A percentile compares a stretch with the other conserved stretches of the same genome.
Evolutionary conservation across 2,888 invertebrate species (phyloP).

Genomic region (Sinohyriopsis cumingii): DNA sequence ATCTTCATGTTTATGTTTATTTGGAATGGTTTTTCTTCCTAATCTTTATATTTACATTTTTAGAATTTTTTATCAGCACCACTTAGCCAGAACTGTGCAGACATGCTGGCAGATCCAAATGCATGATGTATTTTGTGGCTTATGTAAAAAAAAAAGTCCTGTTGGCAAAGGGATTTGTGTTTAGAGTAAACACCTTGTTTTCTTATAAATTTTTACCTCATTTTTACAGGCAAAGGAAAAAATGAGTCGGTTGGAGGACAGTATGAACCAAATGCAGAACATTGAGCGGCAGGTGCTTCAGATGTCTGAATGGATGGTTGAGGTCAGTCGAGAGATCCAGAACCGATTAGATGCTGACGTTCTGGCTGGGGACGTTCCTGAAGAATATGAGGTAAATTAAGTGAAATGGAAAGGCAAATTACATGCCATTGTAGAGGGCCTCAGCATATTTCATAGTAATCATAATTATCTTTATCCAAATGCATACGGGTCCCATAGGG

Average conservation of each 20-base stretch:
- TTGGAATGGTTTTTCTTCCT: too few species aligned
- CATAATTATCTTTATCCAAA: too few species aligned
- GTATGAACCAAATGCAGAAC: constrained; percentile 84
- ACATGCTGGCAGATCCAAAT: too few species aligned
- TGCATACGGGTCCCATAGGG: too few species aligned
- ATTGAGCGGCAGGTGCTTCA: constrained; percentile 83
- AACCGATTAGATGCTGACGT: constrained; percentile 84
- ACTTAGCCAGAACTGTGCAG: too few species aligned
- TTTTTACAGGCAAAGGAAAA: constrained; percentile 76
- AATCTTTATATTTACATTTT: too few species aligned
- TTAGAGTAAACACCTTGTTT: neutral
- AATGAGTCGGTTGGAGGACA: constrained; percentile 79
- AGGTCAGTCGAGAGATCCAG: constrained; percentile 62
- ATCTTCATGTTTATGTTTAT: too few species aligned
- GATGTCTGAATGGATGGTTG: constrained; percentile 70
- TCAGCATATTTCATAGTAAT: too few species aligned
- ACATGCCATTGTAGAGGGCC: too few species aligned
- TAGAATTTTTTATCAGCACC: too few species aligned
- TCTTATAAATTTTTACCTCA: constrained; percentile 1
- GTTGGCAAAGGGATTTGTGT: too few species aligned
- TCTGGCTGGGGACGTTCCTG: constrained; percentile 85
- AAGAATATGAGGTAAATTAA: constrained; percentile 76
- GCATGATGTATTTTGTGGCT: neutral
- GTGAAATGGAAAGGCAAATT: too few species aligned
- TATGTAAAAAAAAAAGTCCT: neutral